Evolutionary conservation across 1,140 invertebrate genomes (phyloP), one percentile per base, ranked within the genome.

Genomic region (Zaprionus capensis): DNA sequence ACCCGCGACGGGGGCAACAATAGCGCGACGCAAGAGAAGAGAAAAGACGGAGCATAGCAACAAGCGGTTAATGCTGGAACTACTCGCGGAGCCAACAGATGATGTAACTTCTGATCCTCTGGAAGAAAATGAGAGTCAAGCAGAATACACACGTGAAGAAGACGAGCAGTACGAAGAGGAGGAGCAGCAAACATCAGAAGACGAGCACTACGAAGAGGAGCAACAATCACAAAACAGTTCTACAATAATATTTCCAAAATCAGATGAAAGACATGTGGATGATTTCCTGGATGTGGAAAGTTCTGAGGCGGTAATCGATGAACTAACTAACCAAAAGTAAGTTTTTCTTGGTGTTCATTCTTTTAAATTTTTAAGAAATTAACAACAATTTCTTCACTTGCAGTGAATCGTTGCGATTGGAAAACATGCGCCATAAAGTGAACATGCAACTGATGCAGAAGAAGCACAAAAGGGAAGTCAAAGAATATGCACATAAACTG

Each of bases 221-320:
- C 28, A 15, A 12, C 6, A 56, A 56, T n/a, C 24, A n/a, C 5
- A 56, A 15, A 31, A n/a, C 5, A 69, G 5, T 51, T 24, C 46
- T 14, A 51, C 20, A 22, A 24, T 17, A 5, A 51, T 20, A 24
- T 24, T 12, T 24, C 17, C 20, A 12, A 24, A 36, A 6, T 2
- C 20, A 44, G 22, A 4, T 2, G 14, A 63, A 41, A 6, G 46
- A 24, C 46, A 22, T 17, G 46, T n/a, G 0, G 5, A 17, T 28
- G 69, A 34, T 36, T 4, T n/a, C 5, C 17, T 71, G 26, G 69
- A 71, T 57, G 41, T 22, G 11, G 69, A 71, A 26, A 56, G 61
- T 20, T 57, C 49, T 4, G 59, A 57, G 15, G 61, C 69, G 12
- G 69, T 71, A 0, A 64, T 71, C 11, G 69, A 71, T 17, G 69